phyloP scores from a whole-genome alignment of 92 coral and sea anemone species.

The Epizoanthus fatuus region DNA sequence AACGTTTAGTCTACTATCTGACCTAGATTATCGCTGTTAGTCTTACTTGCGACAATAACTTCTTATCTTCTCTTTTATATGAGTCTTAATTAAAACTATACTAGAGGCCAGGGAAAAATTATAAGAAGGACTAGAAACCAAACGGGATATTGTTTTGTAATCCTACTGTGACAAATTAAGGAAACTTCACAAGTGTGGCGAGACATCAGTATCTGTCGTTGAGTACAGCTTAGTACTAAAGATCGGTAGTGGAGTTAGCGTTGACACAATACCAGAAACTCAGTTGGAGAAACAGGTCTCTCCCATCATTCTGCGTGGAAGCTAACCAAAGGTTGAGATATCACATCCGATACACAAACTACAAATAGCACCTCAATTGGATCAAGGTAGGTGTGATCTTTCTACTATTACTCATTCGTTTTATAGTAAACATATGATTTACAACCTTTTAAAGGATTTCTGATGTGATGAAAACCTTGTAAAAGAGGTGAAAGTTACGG shows the following conservation, averaged over 20 bases:
- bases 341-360: background rate
- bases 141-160: slow-evolving; percentile 5
- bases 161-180: background rate
- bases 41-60: slow-evolving; percentile 17
- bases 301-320: background rate
- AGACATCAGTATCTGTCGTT: background rate
- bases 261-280: background rate
- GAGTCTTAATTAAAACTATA: slow-evolving; percentile 15
- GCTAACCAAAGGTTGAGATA: slow-evolving; percentile 1
- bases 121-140: slow-evolving; percentile 1
- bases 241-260: background rate
- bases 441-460: slow-evolving; percentile 13
- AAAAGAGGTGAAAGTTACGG: slow-evolving; percentile 35
- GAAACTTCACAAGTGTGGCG: background rate
- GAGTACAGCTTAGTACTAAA: background rate
- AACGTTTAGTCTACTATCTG: slow-evolving; percentile 30
- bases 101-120: slow-evolving; percentile 1
- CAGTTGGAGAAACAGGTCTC: background rate
- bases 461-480: slow-evolving; percentile 36
- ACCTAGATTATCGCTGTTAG: slow-evolving; percentile 34
- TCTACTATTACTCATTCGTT: background rate
- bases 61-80: slow-evolving; percentile 11
- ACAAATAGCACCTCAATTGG: slow-evolving; percentile 1
- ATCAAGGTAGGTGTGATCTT: slow-evolving; percentile 20
- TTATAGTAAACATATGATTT: slow-evolving; percentile 4